Percentiles rank a stretch among this genome's conserved stretches.
phyloP scores from a whole-genome alignment of 2,113 vertebrate genomes.

The Orthonyx spaldingii region DNA sequence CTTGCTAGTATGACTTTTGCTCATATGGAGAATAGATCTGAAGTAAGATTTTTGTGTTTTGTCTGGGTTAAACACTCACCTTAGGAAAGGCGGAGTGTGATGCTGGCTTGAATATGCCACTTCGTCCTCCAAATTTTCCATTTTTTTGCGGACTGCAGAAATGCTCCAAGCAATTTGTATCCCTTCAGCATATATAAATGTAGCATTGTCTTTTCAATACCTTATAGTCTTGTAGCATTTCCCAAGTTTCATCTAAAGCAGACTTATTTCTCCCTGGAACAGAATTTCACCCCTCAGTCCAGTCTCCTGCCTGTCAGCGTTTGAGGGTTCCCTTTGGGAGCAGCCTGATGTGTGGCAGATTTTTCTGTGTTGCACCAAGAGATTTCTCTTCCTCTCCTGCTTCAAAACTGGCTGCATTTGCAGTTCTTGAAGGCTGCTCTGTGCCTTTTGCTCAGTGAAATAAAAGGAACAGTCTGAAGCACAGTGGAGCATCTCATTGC shows the following conservation, averaged over 20 bases:
- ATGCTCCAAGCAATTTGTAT: background rate
- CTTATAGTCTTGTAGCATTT: background rate
- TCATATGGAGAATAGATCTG: background rate
- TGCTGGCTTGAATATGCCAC: background rate
- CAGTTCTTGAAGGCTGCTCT: background rate
- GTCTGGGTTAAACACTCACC: background rate
- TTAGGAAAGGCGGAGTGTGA: background rate
- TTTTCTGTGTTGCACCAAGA: background rate
- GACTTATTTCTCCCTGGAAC: background rate
- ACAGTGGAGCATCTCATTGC: background rate
- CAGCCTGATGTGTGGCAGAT: background rate
- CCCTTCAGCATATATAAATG: background rate
- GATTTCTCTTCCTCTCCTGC: background rate
- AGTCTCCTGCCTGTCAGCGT: background rate
- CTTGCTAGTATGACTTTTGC: background rate
- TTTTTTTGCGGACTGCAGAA: background rate
- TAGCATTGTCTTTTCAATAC: background rate
- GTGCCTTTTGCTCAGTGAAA: background rate
- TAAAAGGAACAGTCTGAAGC: background rate
- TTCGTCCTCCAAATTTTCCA: background rate
- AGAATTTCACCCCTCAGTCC: background rate
- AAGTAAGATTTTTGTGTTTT: background rate
- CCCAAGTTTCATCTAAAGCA: background rate
- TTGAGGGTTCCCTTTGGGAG: background rate
- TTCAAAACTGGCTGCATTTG: background rate